Base-by-base conservation (phyloP, 2,113 vertebrate species). In the Nothocercus julius region DNA sequence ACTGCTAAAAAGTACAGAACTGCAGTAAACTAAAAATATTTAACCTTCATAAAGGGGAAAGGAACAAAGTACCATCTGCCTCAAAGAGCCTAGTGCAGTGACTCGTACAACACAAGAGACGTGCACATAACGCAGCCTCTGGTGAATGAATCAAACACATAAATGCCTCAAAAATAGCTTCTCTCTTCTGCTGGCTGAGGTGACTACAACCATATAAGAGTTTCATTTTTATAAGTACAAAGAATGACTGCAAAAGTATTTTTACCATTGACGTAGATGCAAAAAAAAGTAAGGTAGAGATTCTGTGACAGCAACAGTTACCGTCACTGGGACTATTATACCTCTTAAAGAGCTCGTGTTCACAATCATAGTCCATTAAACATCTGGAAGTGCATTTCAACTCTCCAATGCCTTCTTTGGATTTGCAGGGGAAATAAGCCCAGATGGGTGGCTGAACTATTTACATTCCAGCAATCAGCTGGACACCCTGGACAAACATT, bases 161-260 rank as follows among this genome's bases (percentile, higher is more conserved):
- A 79, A 44, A 90, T 3, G 15, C 36, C 45, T 56, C 61, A 75
- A 40, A 54, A 78, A 28, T 24, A 45, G 64, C 64, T 54, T 47
- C 34, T 49, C 24, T 45, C 45, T 85, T 63, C 63, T 61, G 3
- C 54, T 8, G 34, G 16, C n/a, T 93, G 49, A 80, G 70, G 24
- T n/a, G 17, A 61, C 4, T 32, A 14, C 28, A 80, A 70, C 17
- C 67, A 40, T 25, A n/a, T n/a, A 61, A 67, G 54, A 59, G 24
- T 42, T 79, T 62, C 10, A 42, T 51, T 85, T 62, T 30, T 45
- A 19, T 14, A 58, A 3, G 24, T 34, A 64, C 28, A 85, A 68
- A 59, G 36, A 86, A 81, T 4, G n/a, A 78, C 0, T 51, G 47
- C 25, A 32, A 1, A 32, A 0, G 0, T 54, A 40, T 62, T 74